Evolutionary conservation across 2,797 vertebrate genomes (phyloP).

Genomic region (Gymnoscopelus microlampas): DNA sequence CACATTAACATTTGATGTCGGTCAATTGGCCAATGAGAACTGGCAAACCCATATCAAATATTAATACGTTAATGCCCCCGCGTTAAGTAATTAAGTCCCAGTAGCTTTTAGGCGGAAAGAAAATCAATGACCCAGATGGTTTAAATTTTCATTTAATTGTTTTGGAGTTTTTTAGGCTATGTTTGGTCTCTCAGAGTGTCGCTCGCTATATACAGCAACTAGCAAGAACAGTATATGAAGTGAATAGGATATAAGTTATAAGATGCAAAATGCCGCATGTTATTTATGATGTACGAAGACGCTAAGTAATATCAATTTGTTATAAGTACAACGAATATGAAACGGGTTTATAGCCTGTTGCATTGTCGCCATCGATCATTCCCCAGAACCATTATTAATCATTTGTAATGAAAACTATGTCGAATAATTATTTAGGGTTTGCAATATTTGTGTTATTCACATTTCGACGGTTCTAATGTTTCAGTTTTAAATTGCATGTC

Average conservation of each 20-base stretch:
- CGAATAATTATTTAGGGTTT: slow-evolving; percentile 22
- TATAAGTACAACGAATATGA: slow-evolving; percentile 4
- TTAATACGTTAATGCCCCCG: slow-evolving; percentile 74
- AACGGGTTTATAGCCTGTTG: not conserved
- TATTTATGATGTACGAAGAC: slow-evolving; percentile 53
- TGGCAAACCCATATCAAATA: slow-evolving; percentile 73
- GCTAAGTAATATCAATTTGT: slow-evolving; percentile 30
- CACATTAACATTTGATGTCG: slow-evolving; percentile 76
- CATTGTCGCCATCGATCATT: slow-evolving; percentile 25
- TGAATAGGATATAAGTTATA: slow-evolving; percentile 12
- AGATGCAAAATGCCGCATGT: slow-evolving; percentile 8
- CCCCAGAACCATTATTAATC: slow-evolving; percentile 28
- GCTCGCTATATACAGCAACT: not conserved
- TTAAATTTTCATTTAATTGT: slow-evolving; percentile 58
- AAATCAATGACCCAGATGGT: slow-evolving; percentile 62
- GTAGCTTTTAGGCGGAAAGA: slow-evolving; percentile 53
- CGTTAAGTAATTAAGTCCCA: slow-evolving; percentile 79
- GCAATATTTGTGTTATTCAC: slow-evolving; percentile 25
- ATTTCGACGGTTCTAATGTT: not conserved
- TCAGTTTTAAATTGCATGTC: too few species aligned
- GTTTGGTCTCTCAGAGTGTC: slow-evolving; percentile 10
- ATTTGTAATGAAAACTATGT: slow-evolving; percentile 34
- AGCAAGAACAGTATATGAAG: not conserved
- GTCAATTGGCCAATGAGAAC: slow-evolving; percentile 69
- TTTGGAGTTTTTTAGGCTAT: slow-evolving; percentile 10